Evolutionary conservation across 2,797 vertebrate genomes (phyloP).

Genomic region (Heterohyrax brucei): DNA sequence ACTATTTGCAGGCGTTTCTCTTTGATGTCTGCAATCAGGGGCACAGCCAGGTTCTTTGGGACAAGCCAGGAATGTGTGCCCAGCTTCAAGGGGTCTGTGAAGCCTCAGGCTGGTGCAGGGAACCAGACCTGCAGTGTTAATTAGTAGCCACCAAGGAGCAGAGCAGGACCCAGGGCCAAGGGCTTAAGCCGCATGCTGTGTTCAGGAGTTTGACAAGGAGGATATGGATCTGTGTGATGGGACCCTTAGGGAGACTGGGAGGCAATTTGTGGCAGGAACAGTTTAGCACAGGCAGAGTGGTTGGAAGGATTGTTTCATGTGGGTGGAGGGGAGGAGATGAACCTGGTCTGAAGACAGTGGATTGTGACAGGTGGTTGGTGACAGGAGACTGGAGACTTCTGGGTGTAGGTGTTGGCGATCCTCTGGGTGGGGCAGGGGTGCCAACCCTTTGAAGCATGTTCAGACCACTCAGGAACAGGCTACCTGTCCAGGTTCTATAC

Average conservation of each 20-base stretch:
- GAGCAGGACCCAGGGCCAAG: background rate
- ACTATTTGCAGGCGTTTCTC: background rate
- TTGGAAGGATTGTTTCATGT: background rate
- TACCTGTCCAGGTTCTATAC: background rate
- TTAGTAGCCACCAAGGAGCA: background rate
- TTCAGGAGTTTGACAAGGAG: background rate
- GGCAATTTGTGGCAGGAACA: conserved; percentile 24
- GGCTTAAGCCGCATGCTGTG: background rate
- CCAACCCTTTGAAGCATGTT: background rate
- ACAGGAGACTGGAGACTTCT: background rate
- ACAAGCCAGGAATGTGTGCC: background rate
- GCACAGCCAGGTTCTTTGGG: background rate
- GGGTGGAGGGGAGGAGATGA: background rate
- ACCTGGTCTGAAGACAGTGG: background rate
- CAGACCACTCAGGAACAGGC: background rate
- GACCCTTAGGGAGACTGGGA: background rate
- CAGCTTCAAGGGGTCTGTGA: background rate
- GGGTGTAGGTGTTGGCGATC: background rate
- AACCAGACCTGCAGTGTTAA: background rate
- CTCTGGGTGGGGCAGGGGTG: background rate
- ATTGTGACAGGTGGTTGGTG: background rate
- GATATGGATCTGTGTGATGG: background rate
- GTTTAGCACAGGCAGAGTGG: background rate
- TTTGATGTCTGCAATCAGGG: background rate
- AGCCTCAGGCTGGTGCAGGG: background rate